phyloP scores from a whole-genome alignment of 2,888 invertebrate genomes.

The Dermolepida albohirtum region DNA sequence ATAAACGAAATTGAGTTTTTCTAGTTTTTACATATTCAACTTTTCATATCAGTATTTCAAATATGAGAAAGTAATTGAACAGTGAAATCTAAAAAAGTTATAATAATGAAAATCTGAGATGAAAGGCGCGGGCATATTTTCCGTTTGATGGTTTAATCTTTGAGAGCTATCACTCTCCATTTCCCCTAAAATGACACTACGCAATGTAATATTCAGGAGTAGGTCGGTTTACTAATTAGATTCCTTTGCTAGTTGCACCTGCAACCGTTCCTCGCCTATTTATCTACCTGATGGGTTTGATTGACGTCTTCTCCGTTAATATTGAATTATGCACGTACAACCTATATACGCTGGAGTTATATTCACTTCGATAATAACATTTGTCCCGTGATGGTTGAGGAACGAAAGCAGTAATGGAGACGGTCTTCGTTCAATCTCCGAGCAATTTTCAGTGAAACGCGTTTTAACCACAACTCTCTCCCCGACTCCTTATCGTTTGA shows the following conservation, averaged over 20 bases:
- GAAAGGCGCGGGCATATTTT: not conserved
- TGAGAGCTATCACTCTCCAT: not conserved
- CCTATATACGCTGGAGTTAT: conserved; percentile 9
- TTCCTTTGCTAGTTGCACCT: conserved; percentile 39
- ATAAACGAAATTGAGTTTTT: not conserved
- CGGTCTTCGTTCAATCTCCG: conserved; percentile 25
- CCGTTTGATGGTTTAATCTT: not conserved
- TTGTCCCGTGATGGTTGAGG: conserved; percentile 3
- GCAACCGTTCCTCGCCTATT: conserved; percentile 38
- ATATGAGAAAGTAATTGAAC: conserved; percentile 9
- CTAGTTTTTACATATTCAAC: conserved; percentile 2
- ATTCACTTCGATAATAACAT: conserved; percentile 31
- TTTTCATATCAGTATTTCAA: conserved; percentile 2
- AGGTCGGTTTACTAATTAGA: conserved; percentile 30
- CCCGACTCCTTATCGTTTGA: not conserved
- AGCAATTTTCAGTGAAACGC: conserved; percentile 21
- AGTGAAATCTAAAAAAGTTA: conserved; percentile 13
- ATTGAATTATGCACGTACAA: conserved; percentile 39
- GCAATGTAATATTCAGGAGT: conserved; percentile 3
- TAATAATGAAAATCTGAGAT: conserved; percentile 7
- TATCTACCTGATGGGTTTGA: conserved; percentile 22
- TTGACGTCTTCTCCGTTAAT: conserved; percentile 37
- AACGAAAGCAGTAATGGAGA: conserved; percentile 20
- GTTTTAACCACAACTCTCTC: not conserved
- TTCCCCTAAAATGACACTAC: not conserved